phyloP scores from a whole-genome alignment of 2,888 invertebrate species.

The Hoplodrina ambigua region DNA sequence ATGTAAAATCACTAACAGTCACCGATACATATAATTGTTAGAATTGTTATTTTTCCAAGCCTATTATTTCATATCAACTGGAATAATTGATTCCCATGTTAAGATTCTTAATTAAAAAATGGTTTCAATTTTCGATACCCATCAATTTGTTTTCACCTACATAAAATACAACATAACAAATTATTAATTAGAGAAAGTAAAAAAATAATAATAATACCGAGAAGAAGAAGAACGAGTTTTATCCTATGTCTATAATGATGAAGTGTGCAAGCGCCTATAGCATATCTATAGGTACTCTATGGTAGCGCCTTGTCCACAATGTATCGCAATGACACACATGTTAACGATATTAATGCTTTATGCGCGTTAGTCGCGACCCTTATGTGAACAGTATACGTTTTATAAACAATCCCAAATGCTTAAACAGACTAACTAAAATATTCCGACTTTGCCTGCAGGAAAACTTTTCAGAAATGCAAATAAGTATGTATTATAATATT shows the following conservation, averaged over 20 bases:
- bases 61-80: not conserved
- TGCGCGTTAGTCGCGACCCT: slow-evolving; percentile 56
- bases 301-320: slow-evolving; percentile 46
- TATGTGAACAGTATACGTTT: slow-evolving; percentile 72
- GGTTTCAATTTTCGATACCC: not conserved
- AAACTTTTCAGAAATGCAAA: not conserved
- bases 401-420: slow-evolving; percentile 65
- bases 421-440: slow-evolving; percentile 19
- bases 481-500: not conserved
- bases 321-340: slow-evolving; percentile 60
- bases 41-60: not conserved
- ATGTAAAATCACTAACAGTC: too few relatives aligned
- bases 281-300: not conserved
- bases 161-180: too few relatives aligned
- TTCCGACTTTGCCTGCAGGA: not conserved
- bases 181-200: too few relatives aligned
- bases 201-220: too few relatives aligned
- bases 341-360: slow-evolving; percentile 62
- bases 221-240: too few relatives aligned
- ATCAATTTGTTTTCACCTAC: too few relatives aligned
- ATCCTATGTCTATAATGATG: too few relatives aligned
- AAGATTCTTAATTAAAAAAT: too few relatives aligned
- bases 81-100: not conserved
- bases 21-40: too few relatives aligned
- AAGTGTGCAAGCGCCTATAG: not conserved